Base-by-base conservation (phyloP, 2,888 invertebrate genomes). In the Ditylenchus weischeri region DNA sequence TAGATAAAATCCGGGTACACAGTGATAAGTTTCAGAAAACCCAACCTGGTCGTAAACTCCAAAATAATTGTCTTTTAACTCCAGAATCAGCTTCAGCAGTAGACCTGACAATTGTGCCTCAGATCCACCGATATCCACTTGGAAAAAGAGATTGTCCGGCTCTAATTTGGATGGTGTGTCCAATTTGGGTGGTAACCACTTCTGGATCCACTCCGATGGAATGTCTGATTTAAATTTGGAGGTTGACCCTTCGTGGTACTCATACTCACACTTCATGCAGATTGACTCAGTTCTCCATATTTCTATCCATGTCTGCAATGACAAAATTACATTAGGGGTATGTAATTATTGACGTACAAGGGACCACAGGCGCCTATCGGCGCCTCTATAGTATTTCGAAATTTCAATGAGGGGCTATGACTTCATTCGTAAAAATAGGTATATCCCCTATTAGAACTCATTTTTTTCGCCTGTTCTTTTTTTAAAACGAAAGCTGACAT, bases 61-160 rank as follows among this genome's bases (percentile, higher is more conserved):
- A 84, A 98, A 93, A 75, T 96, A 92, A 83, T 96, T 96, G 86
- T 98, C 95, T 87, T 89, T 82, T 51, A 85, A 79, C 64, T 76
- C 74, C 68, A 83, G 68, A 38, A 82, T 69, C 47, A 76, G 90
- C 65, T 90, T 89, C 47, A 98, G 87, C 10, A 95, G 89, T 21
- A 93, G 90, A 4, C 96, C 96, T 82, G 93, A 95, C 0, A 94
- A 88, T 77, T 91, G 88, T 8, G 96, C 85, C 43, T 92, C 90
- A 0, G 94, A 94, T 0, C 94, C 92, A 0, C 93, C 93, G 47
- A 96, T 91, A 86, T 63, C 50, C 35, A 59, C 61, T 49, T 61
- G 36, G 58, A 65, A 48, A 5, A 80, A 95, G 94, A 98, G 91
- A 84, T 89, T 89, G 84, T 98, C 96, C 0, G 94, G 89, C 6